Conservation (phyloP, 2,797 vertebrate genomes). For the Rhadinocentrus ornatus region DNA sequence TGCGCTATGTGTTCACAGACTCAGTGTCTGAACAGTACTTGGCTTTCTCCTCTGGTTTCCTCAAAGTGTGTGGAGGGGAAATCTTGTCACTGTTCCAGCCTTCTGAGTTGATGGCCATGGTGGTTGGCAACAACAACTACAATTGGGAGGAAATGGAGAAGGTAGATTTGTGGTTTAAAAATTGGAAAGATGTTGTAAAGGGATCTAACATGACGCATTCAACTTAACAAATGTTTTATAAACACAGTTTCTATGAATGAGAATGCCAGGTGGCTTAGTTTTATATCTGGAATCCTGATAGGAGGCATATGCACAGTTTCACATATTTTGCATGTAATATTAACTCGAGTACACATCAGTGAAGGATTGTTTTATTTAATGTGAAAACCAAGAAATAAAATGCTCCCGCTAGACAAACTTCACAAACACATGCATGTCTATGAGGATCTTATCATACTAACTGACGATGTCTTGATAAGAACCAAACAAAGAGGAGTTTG, state of each 20-base stretch:
- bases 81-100: conserved; percentile 96
- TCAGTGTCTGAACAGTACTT: conserved; percentile 91
- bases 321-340: conserved; percentile 17
- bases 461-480: not conserved
- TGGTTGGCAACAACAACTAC: conserved; percentile 97
- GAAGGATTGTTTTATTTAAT: conserved; percentile 1
- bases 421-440: not conserved
- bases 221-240: not conserved
- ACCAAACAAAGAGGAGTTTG: not conserved
- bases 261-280: not conserved
- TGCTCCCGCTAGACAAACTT: not conserved
- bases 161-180: conserved; percentile 74
- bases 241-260: not conserved
- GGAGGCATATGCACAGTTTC: not conserved
- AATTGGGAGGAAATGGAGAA: conserved; percentile 98
- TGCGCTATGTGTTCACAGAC: conserved; percentile 91
- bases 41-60: conserved; percentile 94
- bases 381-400: not conserved
- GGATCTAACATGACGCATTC: not conserved
- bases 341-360: conserved; percentile 4
- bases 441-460: conserved; percentile 1
- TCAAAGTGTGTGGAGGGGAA: conserved; percentile 96
- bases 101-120: conserved; percentile 97
- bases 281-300: not conserved
- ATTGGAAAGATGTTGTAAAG: not conserved